phyloP scores from a whole-genome alignment of 2,113 vertebrate genomes.

The Erinaceus europaeus region DNA sequence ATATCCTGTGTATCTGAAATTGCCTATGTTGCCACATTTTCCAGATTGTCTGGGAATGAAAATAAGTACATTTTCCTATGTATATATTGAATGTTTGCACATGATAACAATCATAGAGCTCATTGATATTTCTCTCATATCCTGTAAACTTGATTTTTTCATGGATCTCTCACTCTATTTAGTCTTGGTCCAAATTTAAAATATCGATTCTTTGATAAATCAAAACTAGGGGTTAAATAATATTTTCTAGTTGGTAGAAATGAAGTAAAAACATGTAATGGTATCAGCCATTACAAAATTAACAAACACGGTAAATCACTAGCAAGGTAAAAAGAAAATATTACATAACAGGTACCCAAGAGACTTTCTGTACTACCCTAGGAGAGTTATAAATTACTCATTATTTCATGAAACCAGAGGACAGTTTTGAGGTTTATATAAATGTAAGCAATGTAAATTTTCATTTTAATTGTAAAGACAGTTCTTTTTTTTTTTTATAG shows the following conservation, averaged over 20 bases:
- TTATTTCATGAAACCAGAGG: background rate
- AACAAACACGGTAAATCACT: background rate
- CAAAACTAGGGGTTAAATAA: background rate
- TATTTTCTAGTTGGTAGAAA: background rate
- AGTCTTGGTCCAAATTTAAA: background rate
- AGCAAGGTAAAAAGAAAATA: background rate
- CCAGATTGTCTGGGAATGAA: constrained; percentile 5
- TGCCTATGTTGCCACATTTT: constrained; percentile 19
- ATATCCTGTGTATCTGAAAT: constrained; percentile 31
- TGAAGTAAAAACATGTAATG: background rate
- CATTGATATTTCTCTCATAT: constrained; percentile 31
- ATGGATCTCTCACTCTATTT: background rate
- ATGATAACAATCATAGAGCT: constrained; percentile 15
- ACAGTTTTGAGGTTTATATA: background rate
- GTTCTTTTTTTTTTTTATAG: too few species aligned
- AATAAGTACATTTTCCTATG: background rate
- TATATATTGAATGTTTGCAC: background rate
- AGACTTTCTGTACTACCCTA: background rate
- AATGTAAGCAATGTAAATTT: background rate
- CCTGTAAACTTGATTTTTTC: constrained; percentile 22
- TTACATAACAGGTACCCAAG: background rate
- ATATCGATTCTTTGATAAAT: background rate
- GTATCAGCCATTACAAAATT: background rate
- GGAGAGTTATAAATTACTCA: background rate
- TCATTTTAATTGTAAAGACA: background rate